phyloP scores from a whole-genome alignment of 2,888 invertebrate genomes.

The Pterostichus madidus region DNA sequence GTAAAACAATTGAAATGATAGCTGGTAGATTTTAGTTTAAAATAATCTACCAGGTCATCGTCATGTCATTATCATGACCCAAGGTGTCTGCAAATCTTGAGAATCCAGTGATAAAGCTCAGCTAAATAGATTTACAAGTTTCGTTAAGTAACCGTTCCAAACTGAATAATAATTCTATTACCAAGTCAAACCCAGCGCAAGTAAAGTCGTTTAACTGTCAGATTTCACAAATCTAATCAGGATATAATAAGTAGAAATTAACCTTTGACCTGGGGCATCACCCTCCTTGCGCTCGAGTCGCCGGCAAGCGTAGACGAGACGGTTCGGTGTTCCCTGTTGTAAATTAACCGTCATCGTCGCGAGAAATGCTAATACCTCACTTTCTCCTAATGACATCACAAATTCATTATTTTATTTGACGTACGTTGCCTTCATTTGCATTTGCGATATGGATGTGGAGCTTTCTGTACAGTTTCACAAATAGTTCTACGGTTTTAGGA shows the following conservation, averaged over 20 bases:
- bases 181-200: constrained; percentile 17
- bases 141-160: constrained; percentile 13
- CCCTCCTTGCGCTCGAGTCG: not conserved
- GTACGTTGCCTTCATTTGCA: constrained; percentile 33
- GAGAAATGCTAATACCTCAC: constrained; percentile 42
- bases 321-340: not conserved
- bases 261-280: constrained; percentile 47
- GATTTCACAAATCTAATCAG: constrained; percentile 57
- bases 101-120: too few species aligned
- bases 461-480: not conserved
- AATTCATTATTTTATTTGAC: constrained; percentile 38
- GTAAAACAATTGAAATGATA: too few species aligned
- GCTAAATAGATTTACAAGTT: constrained; percentile 37
- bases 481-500: not conserved
- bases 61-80: too few species aligned
- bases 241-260: constrained; percentile 59
- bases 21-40: too few species aligned
- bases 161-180: constrained; percentile 46
- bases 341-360: constrained; percentile 39
- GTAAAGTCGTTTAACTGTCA: constrained; percentile 57
- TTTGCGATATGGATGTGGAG: not conserved
- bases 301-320: not conserved
- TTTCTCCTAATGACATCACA: constrained; percentile 45
- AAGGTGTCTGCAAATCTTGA: too few species aligned
- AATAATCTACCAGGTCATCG: too few species aligned